Evolutionary conservation across 1,140 invertebrate species (phyloP), one percentile per base, ranked within the genome.

Genomic region (Caerostris darwini): DNA sequence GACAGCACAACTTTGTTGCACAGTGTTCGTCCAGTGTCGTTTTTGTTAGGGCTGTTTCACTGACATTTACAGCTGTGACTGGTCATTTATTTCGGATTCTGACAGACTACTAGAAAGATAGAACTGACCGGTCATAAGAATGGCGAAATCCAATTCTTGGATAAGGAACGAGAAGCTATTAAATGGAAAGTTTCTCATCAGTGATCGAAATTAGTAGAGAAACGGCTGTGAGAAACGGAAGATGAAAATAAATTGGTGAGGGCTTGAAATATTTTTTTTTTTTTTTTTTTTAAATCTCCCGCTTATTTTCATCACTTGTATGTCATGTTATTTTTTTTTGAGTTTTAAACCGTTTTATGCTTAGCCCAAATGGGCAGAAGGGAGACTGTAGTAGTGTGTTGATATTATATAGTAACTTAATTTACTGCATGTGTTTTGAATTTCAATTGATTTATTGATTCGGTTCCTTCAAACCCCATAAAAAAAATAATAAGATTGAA

Each of bases 241-340:
- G 82, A 83, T 83, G 82, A 83, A 83, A 83, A 83, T 83, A 56
- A 83, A 83, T 19, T 83, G 82, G 82, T 83, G 82, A 83, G 82
- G 54, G 71, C 50, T 58, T 83, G 34, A 34, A 34, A 56, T 3
- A 57, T 19, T 83, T 58, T 83, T 8, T n/a, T 83, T 58, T 10
- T 77, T 77, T 77, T 34, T 77, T 77, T 50, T 34, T 34, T 34
- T 34, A 1, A 34, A 34, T 34, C 34, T 34, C 34, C 34, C 34
- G 34, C 34, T 34, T 34, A 34, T 34, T 34, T 34, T 34, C 34
- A 34, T 34, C 34, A 34, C 34, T 34, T 34, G 34, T 34, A 34
- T 34, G 34, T 34, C 34, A 34, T 34, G 34, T 34, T 34, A 34
- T 34, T 10, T 77, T 12, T 77, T 34, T 77, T 77, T 50, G 71